Conservation (phyloP, 2,113 vertebrate species). For the Amphiprion percula region DNA sequence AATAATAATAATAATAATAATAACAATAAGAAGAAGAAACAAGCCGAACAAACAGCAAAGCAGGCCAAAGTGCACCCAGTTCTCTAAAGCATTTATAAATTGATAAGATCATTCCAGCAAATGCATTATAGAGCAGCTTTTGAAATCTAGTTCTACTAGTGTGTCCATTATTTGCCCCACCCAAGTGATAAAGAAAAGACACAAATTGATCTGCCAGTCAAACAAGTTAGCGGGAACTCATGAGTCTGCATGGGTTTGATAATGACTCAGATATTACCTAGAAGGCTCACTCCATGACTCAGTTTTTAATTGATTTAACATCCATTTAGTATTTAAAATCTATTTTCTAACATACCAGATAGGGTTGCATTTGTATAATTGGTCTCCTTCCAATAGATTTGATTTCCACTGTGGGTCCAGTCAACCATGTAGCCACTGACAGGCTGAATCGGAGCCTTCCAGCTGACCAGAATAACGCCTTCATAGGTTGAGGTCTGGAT, state of each 20-base stretch:
- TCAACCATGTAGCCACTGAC: conserved; percentile 73
- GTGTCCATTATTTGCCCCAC: conserved; percentile 30
- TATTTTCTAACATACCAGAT: conserved; percentile 57
- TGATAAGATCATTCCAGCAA: neutral
- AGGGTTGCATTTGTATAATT: conserved; percentile 51
- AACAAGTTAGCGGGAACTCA: neutral
- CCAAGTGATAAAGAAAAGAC: neutral
- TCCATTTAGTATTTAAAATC: neutral
- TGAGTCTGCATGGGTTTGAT: neutral
- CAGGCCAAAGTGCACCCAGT: neutral
- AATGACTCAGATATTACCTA: neutral
- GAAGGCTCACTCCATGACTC: neutral
- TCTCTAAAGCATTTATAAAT: neutral
- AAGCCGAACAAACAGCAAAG: neutral
- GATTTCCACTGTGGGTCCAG: conserved; percentile 67
- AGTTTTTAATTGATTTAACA: neutral
- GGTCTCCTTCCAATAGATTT: conserved; percentile 67
- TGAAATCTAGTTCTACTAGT: neutral
- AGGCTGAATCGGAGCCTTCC: conserved; percentile 54
- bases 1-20: too few species aligned
- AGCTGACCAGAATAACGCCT: conserved; percentile 54
- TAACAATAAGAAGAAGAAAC: too few species aligned
- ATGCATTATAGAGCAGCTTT: conserved; percentile 31
- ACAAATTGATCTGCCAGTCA: conserved; percentile 9
- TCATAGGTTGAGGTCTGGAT: conserved; percentile 21